phyloP scores from a whole-genome alignment of 2,113 vertebrate species.

The Xyrauchen texanus region DNA sequence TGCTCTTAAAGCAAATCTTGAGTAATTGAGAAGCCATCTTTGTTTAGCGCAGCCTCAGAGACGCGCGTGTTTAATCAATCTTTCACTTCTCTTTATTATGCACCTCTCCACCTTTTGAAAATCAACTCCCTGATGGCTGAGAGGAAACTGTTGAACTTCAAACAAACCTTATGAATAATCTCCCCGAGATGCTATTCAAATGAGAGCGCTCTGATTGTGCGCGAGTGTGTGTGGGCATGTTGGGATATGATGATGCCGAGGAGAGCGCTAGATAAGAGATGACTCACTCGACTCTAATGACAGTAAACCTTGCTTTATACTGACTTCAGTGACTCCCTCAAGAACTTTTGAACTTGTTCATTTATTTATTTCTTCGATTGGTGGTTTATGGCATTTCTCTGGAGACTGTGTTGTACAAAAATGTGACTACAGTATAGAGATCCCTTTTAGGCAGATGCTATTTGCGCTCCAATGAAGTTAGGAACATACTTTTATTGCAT shows the following conservation, averaged over 20 bases:
- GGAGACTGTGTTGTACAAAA: background rate
- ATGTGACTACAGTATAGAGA: background rate
- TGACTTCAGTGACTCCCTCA: constrained; percentile 8
- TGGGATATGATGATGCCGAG: constrained; percentile 37
- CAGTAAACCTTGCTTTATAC: constrained; percentile 33
- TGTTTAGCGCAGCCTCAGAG: constrained; percentile 61
- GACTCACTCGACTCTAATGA: constrained; percentile 47
- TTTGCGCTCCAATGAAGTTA: background rate
- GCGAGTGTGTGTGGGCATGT: constrained; percentile 57
- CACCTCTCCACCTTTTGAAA: constrained; percentile 74
- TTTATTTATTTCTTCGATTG: constrained; percentile 24
- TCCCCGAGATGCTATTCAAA: constrained; percentile 67
- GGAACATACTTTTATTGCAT: background rate
- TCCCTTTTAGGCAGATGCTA: background rate
- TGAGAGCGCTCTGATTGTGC: constrained; percentile 67
- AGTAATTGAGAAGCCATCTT: constrained; percentile 51
- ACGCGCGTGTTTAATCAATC: constrained; percentile 69
- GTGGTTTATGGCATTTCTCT: constrained; percentile 11
- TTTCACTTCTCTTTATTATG: constrained; percentile 66
- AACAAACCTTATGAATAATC: constrained; percentile 79
- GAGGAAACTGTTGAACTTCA: constrained; percentile 75
- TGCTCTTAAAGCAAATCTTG: constrained; percentile 55
- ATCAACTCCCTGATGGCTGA: constrained; percentile 70
- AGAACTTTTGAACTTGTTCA: constrained; percentile 23
- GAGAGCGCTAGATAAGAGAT: constrained; percentile 43